Conservation (phyloP, 2,888 invertebrate genomes). For the Macrophya annulata region DNA sequence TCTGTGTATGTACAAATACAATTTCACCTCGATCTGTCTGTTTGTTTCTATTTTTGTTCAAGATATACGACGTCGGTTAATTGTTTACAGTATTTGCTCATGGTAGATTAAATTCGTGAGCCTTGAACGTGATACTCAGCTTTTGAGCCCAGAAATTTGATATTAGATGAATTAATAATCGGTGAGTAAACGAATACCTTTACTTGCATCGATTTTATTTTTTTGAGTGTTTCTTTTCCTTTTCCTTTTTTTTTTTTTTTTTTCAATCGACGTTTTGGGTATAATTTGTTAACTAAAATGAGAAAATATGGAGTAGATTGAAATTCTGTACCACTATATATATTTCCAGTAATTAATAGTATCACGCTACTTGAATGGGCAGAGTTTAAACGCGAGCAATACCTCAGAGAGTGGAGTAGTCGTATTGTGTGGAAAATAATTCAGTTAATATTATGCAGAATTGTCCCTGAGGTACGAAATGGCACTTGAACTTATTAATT, state of each 20-base stretch:
- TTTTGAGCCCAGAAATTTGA: neutral
- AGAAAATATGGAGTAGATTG: conserved; percentile 1
- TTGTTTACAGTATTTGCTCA: neutral
- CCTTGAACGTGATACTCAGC: neutral
- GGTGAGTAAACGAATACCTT: neutral
- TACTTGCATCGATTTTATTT: neutral
- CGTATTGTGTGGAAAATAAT: conserved; percentile 13
- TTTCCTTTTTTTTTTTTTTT: neutral
- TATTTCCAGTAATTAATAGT: conserved; percentile 15
- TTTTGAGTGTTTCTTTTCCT: too few relatives aligned
- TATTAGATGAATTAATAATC: neutral
- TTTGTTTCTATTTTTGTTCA: neutral
- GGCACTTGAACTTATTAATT: conserved; percentile 31
- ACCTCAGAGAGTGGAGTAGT: conserved; percentile 10
- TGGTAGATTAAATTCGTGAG: neutral
- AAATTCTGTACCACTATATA: neutral
- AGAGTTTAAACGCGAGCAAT: conserved; percentile 2
- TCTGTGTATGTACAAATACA: neutral
- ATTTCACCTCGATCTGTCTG: neutral
- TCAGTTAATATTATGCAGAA: conserved; percentile 1
- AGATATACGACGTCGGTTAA: neutral
- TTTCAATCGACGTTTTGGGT: neutral
- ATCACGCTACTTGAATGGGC: neutral
- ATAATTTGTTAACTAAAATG: neutral
- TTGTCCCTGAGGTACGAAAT: conserved; percentile 17